Conservation (phyloP, 2,797 vertebrate species). For the Intellagama lesueurii region DNA sequence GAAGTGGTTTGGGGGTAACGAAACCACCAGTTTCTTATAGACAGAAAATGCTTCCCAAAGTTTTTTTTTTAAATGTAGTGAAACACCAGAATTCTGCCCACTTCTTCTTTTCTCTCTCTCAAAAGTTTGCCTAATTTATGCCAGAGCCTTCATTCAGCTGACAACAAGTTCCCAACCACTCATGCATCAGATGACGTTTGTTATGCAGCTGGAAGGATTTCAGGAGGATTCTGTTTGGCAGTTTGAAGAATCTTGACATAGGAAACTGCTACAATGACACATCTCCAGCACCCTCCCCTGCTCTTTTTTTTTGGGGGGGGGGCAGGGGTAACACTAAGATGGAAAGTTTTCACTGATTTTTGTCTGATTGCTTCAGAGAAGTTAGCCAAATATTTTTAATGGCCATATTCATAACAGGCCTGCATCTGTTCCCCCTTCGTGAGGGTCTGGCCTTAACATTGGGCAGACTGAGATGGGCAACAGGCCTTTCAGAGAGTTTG, state of each 20-base stretch:
- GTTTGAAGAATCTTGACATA: conserved; percentile 17
- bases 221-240: conserved; percentile 8
- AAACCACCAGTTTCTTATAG: background rate
- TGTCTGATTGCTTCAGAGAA: background rate
- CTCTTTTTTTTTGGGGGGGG: background rate
- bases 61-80: background rate
- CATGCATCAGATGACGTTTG: background rate
- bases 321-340: background rate
- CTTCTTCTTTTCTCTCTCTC: too few species aligned
- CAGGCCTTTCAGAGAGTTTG: background rate
- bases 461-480: background rate
- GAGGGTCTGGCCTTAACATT: background rate
- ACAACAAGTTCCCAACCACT: conserved; percentile 23
- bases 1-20: background rate
- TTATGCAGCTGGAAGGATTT: conserved; percentile 23
- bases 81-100: background rate
- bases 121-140: background rate
- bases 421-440: background rate
- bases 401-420: background rate
- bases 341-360: conserved; percentile 1
- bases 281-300: background rate
- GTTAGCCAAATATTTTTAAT: background rate
- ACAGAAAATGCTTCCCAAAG: background rate
- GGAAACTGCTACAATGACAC: conserved; percentile 1
- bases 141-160: background rate